These are phyloP conservation scores for Drosophila cardini DNA, from an alignment of 1,140 invertebrate genomes.

Conservation along the genomic window DNA sequence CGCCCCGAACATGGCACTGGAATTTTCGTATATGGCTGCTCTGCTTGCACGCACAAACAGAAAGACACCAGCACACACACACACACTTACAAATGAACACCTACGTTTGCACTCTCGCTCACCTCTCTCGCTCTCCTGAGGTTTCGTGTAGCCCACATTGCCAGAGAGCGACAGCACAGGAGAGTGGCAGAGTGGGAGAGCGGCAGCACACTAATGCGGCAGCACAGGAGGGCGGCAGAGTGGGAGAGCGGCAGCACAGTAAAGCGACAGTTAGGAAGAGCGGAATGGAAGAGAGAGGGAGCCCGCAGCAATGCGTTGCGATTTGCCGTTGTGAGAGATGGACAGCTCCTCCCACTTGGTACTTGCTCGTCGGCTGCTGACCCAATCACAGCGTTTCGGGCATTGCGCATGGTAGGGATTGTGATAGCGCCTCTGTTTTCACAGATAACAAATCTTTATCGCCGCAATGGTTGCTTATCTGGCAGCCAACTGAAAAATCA, in stretches of 20 bases:
- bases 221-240: too few relatives aligned
- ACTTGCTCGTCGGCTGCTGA: constrained; percentile 53
- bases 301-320: constrained; percentile 48
- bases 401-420: constrained; percentile 70
- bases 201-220: too few relatives aligned
- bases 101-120: constrained; percentile 15
- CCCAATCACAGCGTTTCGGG: constrained; percentile 71
- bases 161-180: not conserved
- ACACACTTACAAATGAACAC: not conserved
- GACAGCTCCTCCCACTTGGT: constrained; percentile 67
- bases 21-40: constrained; percentile 57
- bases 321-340: constrained; percentile 36
- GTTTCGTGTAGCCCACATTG: not conserved
- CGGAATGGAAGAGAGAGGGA: not conserved
- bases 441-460: constrained; percentile 84
- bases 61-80: constrained; percentile 7
- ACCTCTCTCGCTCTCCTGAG: not conserved
- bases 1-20: constrained; percentile 72
- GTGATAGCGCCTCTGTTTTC: constrained; percentile 81
- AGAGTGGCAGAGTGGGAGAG: too few relatives aligned
- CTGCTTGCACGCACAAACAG: constrained; percentile 46
- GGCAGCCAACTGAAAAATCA: constrained; percentile 69
- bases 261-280: too few relatives aligned
- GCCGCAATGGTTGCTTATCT: constrained; percentile 78
- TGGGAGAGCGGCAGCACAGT: too few relatives aligned